Base-by-base conservation (phyloP, 1,140 invertebrate species). In the Drosophila ananassae region DNA sequence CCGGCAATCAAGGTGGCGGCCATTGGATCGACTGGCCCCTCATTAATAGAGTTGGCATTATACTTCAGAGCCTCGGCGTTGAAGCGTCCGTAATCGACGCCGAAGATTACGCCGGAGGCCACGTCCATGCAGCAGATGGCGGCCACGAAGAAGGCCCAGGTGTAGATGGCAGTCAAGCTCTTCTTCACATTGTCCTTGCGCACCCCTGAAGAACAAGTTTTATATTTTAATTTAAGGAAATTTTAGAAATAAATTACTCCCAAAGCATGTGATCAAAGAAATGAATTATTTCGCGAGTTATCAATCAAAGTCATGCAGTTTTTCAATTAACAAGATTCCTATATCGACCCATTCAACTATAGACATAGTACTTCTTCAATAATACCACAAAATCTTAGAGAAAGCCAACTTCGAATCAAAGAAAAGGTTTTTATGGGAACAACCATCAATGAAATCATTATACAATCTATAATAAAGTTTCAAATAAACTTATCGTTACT, bases 91-190 rank as follows among this genome's bases (percentile, higher is more conserved):
- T 69, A 91, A 55, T 92, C 90, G 4, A 91, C 44, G 24, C 83
- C 85, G 54, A 92, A 89, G 41, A 92, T 89, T 57, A 91, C 77
- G 8, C 91, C 84, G 7, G 91, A 58, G 2, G 77, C 67, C 4
- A 92, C 57, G 72, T 92, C 92, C 82, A 92, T 84, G 37, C 71
- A 51, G 59, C 80, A 82, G 30, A 92, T 82, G 57, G 64, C 39
- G 28, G 66, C 39, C 58, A 89, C 47, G 12, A 89, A 77, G 47
- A 84, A 76, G 9, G 73, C 64, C 92, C 92, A 92, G 24, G 51
- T 59, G 28, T 72, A 79, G 25, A 91, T 77, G 41, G 64, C 76
- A 8, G 22, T 22, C 37, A 73, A 34, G 2, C 79, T 82, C 6
- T 25, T 22, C 50, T 76, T 84, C 1, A 64, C 48, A 30, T 74